Percentiles rank a stretch among this genome's conserved stretches.
Evolutionary conservation across 2,888 invertebrate genomes (phyloP).

Genomic region (Ryuthela nishihirai): DNA sequence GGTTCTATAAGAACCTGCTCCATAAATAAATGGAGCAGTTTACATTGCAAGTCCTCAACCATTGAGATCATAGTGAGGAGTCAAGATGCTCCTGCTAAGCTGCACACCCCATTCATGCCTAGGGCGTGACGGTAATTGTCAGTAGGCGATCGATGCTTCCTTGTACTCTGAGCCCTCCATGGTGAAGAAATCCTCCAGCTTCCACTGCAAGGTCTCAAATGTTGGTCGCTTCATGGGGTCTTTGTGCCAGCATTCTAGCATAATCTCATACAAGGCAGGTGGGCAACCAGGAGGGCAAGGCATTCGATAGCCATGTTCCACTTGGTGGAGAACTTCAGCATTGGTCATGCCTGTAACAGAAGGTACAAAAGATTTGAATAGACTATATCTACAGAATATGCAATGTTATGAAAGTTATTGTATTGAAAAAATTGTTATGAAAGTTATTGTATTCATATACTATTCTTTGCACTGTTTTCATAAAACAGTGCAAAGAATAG

Average conservation of each 20-base stretch:
- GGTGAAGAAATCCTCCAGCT: constrained; percentile 98
- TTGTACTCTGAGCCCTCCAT: constrained; percentile 98
- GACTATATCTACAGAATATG: too few species aligned
- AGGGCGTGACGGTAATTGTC: constrained; percentile 37
- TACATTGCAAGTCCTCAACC: constrained; percentile 9
- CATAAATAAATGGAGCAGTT: too few species aligned
- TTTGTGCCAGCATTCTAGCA: constrained; percentile 98
- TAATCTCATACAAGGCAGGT: constrained; percentile 91
- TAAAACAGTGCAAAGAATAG: too few species aligned
- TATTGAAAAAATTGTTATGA: too few species aligned
- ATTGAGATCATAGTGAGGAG: constrained; percentile 38
- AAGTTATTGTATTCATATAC: too few species aligned
- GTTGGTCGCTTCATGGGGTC: constrained; percentile 97
- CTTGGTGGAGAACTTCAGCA: constrained; percentile 97
- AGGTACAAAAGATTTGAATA: too few species aligned
- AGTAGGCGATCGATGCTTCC: constrained; percentile 63
- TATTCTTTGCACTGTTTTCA: too few species aligned
- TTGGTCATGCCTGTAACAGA: constrained; percentile 74
- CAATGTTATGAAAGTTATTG: too few species aligned
- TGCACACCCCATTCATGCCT: constrained; percentile 36
- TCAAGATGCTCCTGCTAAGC: constrained; percentile 21
- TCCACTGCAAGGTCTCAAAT: constrained; percentile 99
- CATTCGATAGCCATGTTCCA: constrained; percentile 99
- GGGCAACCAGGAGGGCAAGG: constrained; percentile 86
- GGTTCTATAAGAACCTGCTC: too few species aligned